Base-by-base conservation (phyloP, 2,888 invertebrate genomes). In the Pammene fasciana region DNA sequence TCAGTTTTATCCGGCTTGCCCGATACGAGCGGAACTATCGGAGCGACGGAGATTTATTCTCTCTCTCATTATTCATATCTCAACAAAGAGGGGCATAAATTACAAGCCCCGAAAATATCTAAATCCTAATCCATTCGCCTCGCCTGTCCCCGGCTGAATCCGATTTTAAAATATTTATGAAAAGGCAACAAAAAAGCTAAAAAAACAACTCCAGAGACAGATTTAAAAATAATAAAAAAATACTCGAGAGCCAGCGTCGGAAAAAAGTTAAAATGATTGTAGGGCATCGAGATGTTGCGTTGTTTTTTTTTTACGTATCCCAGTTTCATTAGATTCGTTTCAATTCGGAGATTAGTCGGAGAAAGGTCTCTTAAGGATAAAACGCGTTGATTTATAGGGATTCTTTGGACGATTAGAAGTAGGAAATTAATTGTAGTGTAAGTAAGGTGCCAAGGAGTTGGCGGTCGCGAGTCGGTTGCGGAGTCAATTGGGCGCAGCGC, bases 131-230 rank as follows among this genome's bases (percentile, higher is more conserved):
- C 90, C 91, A 90, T 92, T 91, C 88, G 90, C 81, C 84, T 82
- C 90, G 92, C 83, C 80, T 88, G 91, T 91, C 92, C 85, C 91
- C 89, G 87, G 74, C 82, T 86, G 90, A 89, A 89, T 90, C 89
- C 89, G 90, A 91, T 92, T 92, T 89, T 89, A 90, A 91, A 92
- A 92, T 92, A 92, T 91, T 90, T 91, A 90, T 91, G 90, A 90
- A 89, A 90, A 89, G 90, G 84, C 85, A 85, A 84, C 86, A 87
- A 87, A 85, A 86, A 82, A 76, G 74, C 73, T 77, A 81, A 81
- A 85, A 81, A 82, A 78, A 78, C 78, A 79, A 79, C 80, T 84
- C 85, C 86, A 88, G 84, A 86, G 87, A 91, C 88, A 87, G 88
- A 87, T 88, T 89, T 86, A 89, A 88, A 90, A 90, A 87, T 81